Conservation (phyloP, 2,888 invertebrate genomes). For the Sminthurinus aureus region DNA sequence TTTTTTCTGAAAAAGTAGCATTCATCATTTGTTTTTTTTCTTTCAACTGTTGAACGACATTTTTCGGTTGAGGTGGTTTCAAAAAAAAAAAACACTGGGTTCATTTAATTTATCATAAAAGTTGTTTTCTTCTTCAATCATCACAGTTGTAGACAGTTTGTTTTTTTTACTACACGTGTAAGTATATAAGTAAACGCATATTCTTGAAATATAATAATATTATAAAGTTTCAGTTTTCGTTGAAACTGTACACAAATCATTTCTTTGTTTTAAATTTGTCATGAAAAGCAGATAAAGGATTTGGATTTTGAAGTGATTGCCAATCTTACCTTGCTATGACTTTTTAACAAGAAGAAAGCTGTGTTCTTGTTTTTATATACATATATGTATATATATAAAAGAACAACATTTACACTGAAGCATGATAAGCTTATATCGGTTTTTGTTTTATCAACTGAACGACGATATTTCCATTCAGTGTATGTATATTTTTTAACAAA, state of each 20-base stretch:
- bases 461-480: neutral
- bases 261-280: neutral
- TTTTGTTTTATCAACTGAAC: slow-evolving; percentile 17
- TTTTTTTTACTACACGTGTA: too few relatives aligned
- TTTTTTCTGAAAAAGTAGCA: too few relatives aligned
- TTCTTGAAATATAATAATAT: neutral
- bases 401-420: slow-evolving; percentile 16
- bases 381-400: too few relatives aligned
- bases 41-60: too few relatives aligned
- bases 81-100: too few relatives aligned
- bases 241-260: neutral
- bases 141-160: too few relatives aligned
- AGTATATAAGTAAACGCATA: too few relatives aligned
- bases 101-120: too few relatives aligned
- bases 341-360: slow-evolving; percentile 25
- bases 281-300: slow-evolving; percentile 10
- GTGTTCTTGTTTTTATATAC: neutral
- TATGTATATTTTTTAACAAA: neutral
- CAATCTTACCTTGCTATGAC: slow-evolving; percentile 36
- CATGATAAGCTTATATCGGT: neutral
- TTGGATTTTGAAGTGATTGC: slow-evolving; percentile 36
- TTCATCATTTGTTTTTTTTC: too few relatives aligned
- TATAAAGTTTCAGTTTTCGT: neutral
- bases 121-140: too few relatives aligned
- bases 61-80: too few relatives aligned